Base-by-base conservation (phyloP, 2,113 vertebrate genomes). In the Toxotes chatareus region DNA sequence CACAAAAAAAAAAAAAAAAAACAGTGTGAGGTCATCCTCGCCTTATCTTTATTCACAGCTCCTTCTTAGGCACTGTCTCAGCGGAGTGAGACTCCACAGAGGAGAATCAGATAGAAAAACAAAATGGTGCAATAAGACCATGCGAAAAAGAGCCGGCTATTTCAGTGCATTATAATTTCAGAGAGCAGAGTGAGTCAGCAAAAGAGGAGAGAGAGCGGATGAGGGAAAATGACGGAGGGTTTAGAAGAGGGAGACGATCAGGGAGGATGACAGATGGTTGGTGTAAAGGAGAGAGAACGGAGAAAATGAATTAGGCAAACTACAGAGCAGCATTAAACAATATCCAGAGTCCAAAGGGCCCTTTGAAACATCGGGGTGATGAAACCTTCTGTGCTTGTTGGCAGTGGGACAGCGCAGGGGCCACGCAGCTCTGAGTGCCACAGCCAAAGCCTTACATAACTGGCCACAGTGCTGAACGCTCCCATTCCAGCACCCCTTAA, bases 401-500 rank as follows among this genome's bases (percentile, higher is more conserved):
- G 91, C 91, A 67, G 73, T 2, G 63, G 76, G 79, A 83, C 80
- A 86, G 79, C 1, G 46, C 61, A 59, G 72, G 62, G 88, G 85
- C 83, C 86, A 76, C 40, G 70, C 79, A 80, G 79, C 73, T 59
- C 79, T 8, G 70, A 78, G 80, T 60, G 5, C 64, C 80, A 40
- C 82, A 80, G 89, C 90, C 85, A 88, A 68, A 17, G 17, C n/a
- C 73, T 93, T 93, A 89, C 80, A 70, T 93, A 93, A 93, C 76
- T 46, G 61, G 62, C 76, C 80, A 55, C 84, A 67, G 70, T 4
- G 62, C 86, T 68, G 34, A 84, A 34, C 17, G 76, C 84, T 76
- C 83, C 73, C 63, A 49, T 65, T 76, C 62, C 79, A 61, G 62
- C 70, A 27, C 60, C 49, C 59, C 72, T 76, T 71, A 73, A 88